Conservation (phyloP, 2,797 vertebrate species). For the Sibirionetta formosa region DNA sequence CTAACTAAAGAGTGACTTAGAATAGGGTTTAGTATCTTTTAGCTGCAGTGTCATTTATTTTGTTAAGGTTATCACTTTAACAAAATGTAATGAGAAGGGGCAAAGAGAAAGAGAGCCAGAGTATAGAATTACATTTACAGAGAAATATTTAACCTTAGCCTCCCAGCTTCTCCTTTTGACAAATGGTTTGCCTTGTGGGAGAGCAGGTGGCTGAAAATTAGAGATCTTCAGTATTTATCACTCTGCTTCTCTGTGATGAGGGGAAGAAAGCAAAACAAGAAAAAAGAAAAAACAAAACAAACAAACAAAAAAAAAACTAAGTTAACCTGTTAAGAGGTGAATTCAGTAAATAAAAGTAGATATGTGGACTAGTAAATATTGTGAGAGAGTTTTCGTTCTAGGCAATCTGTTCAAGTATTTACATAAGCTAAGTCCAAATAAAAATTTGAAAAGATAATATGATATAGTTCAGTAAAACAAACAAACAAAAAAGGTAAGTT, state of each 20-base stretch:
- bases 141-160: neutral
- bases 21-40: neutral
- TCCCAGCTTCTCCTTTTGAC: neutral
- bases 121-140: neutral
- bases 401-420: neutral
- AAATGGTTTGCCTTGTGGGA: neutral
- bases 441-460: neutral
- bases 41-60: neutral
- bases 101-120: neutral
- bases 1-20: neutral
- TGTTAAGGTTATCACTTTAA: neutral
- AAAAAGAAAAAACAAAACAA: neutral
- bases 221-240: neutral
- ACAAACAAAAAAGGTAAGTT: neutral
- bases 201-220: neutral
- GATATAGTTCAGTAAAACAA: neutral
- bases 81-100: neutral
- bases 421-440: neutral
- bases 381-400: neutral
- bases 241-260: neutral
- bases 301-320: neutral
- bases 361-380: neutral
- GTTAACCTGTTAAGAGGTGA: neutral
- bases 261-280: neutral
- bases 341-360: neutral